phyloP scores from a whole-genome alignment of 2,113 vertebrate species.

The Tonatia bakeri region DNA sequence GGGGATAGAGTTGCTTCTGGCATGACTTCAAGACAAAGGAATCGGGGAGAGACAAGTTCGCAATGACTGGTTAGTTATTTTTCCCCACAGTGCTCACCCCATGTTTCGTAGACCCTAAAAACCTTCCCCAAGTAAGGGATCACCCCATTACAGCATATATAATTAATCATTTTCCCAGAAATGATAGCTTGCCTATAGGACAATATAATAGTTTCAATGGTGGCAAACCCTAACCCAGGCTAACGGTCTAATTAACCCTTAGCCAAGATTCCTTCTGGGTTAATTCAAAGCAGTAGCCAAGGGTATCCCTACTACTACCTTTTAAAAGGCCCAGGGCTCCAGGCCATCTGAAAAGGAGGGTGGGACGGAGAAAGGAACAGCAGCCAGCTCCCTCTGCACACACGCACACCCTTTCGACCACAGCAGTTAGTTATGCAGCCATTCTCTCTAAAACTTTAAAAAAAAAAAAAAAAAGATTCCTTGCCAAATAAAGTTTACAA shows the following conservation, averaged over 20 bases:
- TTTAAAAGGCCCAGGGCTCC: background rate
- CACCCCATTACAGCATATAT: background rate
- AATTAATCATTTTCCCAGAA: constrained; percentile 28
- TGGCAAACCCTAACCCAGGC: constrained; percentile 8
- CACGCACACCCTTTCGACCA: background rate
- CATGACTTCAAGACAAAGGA: constrained; percentile 46
- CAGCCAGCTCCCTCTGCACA: background rate
- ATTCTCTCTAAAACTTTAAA: background rate
- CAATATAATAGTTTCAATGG: constrained; percentile 17
- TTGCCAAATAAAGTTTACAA: background rate
- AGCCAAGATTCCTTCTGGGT: background rate
- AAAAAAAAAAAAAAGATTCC: background rate
- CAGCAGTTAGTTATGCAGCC: background rate
- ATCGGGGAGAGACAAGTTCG: constrained; percentile 1
- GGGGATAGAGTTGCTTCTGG: constrained; percentile 23
- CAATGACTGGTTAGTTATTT: background rate
- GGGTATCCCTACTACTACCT: background rate
- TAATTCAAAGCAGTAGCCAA: background rate
- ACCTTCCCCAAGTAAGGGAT: background rate
- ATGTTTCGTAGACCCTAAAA: constrained; percentile 4
- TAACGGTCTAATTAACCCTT: constrained; percentile 34
- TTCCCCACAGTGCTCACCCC: background rate
- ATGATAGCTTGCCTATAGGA: background rate
- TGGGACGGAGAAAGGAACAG: background rate
- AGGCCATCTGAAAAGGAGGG: background rate